Base-by-base conservation (phyloP, 2,797 vertebrate species). In the Paratrypauchen microcephalus region DNA sequence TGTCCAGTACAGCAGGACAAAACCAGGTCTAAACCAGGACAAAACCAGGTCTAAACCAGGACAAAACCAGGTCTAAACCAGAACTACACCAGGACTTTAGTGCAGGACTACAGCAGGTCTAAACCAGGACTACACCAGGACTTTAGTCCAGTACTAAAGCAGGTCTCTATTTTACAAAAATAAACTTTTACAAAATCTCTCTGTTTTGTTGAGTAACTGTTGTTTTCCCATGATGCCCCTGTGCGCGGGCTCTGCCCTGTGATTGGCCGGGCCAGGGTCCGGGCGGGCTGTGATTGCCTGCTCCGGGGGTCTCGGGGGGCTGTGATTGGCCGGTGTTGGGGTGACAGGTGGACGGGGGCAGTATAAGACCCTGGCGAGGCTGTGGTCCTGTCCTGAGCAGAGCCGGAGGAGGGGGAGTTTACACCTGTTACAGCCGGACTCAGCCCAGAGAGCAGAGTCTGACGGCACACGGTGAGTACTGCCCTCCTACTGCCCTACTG, bases 141-240 rank as follows among this genome's bases (percentile, higher is more conserved):
- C 47, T 36, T 6, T 52, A 11, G n/a, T 21, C 50, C 19, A 52
- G 50, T 19, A 8, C 19, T 52, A 21, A n/a, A n/a, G 6, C n/a
- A 52, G 50, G 41, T 4, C 41, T 16, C 13, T 45, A 45, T 21
- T 52, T 52, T 52, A 89, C 91, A 70, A 15, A 69, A 71, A 73
- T 23, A 71, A 68, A 79, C 58, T 36, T 60, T 60, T 60, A 60
- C 19, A 60, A 60, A 60, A 60, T 36, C 58, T n/a, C 6, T 1
- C n/a, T 59, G 36, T 59, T n/a, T 60, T 36, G 58, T 60, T 60
- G 58, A 60, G 58, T 60, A 60, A 60, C 30, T n/a, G 28, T n/a
- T 56, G 54, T 1, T 18, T 30, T 60, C 58, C 58, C 58, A 60
- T 32, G 58, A 60, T 60, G 58, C 58, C 6, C 24, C 28, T 32